Conservation (phyloP, 2,113 vertebrate species). For the Chaetops frenatus region DNA sequence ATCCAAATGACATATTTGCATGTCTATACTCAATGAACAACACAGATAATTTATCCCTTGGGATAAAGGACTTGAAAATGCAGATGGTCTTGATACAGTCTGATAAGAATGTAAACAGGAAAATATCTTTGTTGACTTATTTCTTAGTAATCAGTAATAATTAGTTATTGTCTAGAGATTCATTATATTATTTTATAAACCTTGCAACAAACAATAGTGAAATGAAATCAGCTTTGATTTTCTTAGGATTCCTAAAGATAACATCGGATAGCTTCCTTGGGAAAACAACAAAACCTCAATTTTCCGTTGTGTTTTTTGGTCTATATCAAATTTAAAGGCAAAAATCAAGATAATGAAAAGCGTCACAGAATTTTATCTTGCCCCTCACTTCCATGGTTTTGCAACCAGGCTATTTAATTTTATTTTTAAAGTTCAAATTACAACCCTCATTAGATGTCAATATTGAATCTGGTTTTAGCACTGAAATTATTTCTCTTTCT, state of each 20-base stretch:
- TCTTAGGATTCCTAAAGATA: conserved; percentile 20
- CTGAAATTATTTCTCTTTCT: not conserved
- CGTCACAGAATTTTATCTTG: not conserved
- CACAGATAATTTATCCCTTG: conserved; percentile 70
- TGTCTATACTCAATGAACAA: conserved; percentile 61
- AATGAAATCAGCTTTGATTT: conserved; percentile 43
- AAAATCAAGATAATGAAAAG: not conserved
- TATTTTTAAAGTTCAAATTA: not conserved
- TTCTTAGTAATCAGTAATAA: conserved; percentile 76
- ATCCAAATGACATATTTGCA: conserved; percentile 57
- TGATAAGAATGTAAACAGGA: conserved; percentile 81
- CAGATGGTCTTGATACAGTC: conserved; percentile 80
- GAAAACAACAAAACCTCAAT: not conserved
- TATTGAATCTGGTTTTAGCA: not conserved
- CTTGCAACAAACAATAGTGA: conserved; percentile 33
- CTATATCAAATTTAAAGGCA: not conserved
- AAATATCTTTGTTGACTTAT: conserved; percentile 82
- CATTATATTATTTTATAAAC: conserved; percentile 63
- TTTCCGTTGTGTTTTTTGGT: not conserved
- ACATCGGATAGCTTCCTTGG: not conserved
- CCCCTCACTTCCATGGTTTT: not conserved
- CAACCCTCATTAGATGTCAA: not conserved
- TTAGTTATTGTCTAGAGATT: conserved; percentile 73
- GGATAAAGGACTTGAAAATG: conserved; percentile 71
- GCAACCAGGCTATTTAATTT: not conserved